A percentile compares a stretch with the other conserved stretches of the same genome.
These are phyloP conservation scores for Trachelus troglodyta DNA, from an alignment of 2,888 invertebrate species.

Conservation along the genomic window DNA sequence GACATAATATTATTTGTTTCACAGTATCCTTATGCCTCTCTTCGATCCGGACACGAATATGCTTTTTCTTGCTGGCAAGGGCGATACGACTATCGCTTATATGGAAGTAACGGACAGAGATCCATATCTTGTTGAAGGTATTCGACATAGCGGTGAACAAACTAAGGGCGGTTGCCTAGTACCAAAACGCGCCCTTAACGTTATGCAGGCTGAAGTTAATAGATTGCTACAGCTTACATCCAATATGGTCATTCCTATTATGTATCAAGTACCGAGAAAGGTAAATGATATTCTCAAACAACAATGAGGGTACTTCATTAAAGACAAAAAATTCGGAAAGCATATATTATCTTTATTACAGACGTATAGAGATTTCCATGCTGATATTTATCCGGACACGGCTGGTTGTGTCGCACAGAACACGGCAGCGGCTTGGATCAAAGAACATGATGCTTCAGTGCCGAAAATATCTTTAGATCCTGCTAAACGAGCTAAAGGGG, in stretches of 20 bases:
- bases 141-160: constrained; percentile 91
- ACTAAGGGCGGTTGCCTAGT: constrained; percentile 94
- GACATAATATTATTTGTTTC: constrained; percentile 12
- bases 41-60: constrained; percentile 95
- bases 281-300: constrained; percentile 64
- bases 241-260: constrained; percentile 88
- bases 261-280: constrained; percentile 94
- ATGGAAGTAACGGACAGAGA: constrained; percentile 91
- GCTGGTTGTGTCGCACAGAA: constrained; percentile 83
- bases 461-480: constrained; percentile 88
- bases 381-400: constrained; percentile 94
- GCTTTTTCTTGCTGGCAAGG: constrained; percentile 95
- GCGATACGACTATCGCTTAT: constrained; percentile 91
- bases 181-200: constrained; percentile 90
- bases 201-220: constrained; percentile 98
- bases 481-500: constrained; percentile 73
- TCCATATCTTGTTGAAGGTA: constrained; percentile 89
- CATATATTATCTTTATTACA: constrained; percentile 58
- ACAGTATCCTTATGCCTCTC: constrained; percentile 86
- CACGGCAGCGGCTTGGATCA: constrained; percentile 85
- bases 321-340: background rate
- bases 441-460: constrained; percentile 79
- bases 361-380: constrained; percentile 94
- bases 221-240: constrained; percentile 88
- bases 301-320: background rate